phyloP scores from a whole-genome alignment of 1,140 invertebrate species.

The Tetragnatha versicolor region DNA sequence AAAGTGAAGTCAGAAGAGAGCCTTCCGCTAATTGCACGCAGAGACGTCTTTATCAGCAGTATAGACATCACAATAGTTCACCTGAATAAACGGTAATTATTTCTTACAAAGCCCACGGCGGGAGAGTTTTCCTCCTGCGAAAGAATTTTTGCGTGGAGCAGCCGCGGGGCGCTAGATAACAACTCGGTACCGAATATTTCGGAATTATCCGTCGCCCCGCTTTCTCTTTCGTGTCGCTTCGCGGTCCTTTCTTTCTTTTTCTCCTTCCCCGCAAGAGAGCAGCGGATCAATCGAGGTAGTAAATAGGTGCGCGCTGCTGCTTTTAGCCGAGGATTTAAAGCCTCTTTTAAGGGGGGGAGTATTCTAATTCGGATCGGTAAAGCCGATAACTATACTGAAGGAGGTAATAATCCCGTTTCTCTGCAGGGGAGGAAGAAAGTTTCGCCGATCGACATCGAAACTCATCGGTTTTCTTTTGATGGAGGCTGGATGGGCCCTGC shows the following conservation, averaged over 20 bases:
- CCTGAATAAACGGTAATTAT: constrained; percentile 57
- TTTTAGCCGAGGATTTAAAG: constrained; percentile 49
- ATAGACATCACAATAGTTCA: constrained; percentile 56
- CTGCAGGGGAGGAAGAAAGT: too few relatives aligned
- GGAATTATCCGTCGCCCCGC: constrained; percentile 40
- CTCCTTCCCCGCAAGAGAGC: constrained; percentile 17
- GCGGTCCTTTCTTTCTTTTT: neutral
- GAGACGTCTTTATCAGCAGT: constrained; percentile 57
- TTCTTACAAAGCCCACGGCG: constrained; percentile 54
- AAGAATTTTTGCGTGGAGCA: constrained; percentile 45
- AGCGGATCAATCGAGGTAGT: constrained; percentile 43
- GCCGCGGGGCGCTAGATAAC: constrained; percentile 48
- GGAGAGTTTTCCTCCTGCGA: neutral
- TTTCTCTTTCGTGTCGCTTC: constrained; percentile 22
- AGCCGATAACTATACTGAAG: constrained; percentile 24
- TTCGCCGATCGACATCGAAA: too few relatives aligned
- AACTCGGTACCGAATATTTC: constrained; percentile 38
- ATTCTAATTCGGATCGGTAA: constrained; percentile 37
- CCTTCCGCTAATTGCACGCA: constrained; percentile 55
- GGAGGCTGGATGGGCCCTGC: too few relatives aligned
- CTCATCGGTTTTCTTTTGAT: too few relatives aligned
- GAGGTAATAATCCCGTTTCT: constrained; percentile 33
- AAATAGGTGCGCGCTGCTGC: constrained; percentile 39
- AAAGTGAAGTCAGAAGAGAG: constrained; percentile 47
- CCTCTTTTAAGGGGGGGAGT: constrained; percentile 27